Conservation (phyloP, 37 sponge, comb jelly and placozoan genomes). For the Trichoplax adhaerens region DNA sequence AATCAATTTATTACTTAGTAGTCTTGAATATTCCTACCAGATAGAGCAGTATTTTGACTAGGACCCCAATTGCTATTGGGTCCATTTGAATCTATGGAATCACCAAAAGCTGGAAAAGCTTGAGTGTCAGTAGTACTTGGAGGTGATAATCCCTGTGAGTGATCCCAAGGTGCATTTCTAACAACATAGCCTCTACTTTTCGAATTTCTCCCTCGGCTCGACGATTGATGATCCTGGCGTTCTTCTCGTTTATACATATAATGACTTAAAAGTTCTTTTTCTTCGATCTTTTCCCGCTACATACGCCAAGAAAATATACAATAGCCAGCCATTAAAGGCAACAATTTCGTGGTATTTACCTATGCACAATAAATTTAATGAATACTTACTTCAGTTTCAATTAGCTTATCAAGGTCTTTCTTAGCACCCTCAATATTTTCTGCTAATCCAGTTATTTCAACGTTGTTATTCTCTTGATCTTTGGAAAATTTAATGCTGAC, state of each 20-base stretch:
- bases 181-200: constrained; percentile 34
- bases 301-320: neutral
- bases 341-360: no score
- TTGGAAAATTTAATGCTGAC: constrained; percentile 67
- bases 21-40: no score
- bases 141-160: neutral
- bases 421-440: constrained; percentile 77
- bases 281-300: constrained; percentile 24
- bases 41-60: no score
- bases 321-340: neutral
- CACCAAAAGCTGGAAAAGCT: no score
- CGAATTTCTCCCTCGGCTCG: neutral
- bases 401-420: constrained; percentile 50
- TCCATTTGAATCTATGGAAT: no score
- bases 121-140: no score
- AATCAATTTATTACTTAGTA: no score
- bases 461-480: constrained; percentile 38
- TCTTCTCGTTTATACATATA: constrained; percentile 22
- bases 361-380: neutral
- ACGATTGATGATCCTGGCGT: neutral
- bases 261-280: constrained; percentile 25
- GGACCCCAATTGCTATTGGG: no score
- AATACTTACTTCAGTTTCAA: constrained; percentile 66
- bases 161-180: constrained; percentile 47
- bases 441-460: constrained; percentile 55